Percentiles rank a stretch among this genome's conserved stretches.
These are phyloP conservation scores for Drosophila dives DNA, from an alignment of 2,888 invertebrate genomes.

Conservation along the genomic window DNA sequence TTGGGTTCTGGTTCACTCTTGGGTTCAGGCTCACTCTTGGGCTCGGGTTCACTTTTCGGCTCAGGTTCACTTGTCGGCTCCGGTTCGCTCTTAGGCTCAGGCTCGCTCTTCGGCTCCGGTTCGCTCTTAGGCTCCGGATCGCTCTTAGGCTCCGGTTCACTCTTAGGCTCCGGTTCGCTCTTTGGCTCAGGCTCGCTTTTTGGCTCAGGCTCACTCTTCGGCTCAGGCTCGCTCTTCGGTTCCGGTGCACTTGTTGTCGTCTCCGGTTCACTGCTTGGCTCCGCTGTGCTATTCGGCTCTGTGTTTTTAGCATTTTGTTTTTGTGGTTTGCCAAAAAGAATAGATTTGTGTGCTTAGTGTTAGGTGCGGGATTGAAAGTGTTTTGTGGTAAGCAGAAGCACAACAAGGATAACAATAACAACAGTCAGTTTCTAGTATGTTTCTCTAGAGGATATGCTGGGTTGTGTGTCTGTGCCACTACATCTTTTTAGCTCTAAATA, in stretches of 20 bases:
- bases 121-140: conserved; percentile 44
- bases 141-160: conserved; percentile 66
- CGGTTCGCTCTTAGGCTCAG: conserved; percentile 83
- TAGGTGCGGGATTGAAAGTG: conserved; percentile 80
- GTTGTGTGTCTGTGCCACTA: conserved; percentile 43
- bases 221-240: conserved; percentile 84
- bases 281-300: conserved; percentile 59
- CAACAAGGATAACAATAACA: conserved; percentile 47
- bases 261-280: conserved; percentile 45
- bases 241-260: conserved; percentile 76
- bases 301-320: conserved; percentile 36
- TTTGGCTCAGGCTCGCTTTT: conserved; percentile 45
- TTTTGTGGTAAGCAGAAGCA: conserved; percentile 51
- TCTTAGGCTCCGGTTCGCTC: conserved; percentile 39
- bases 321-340: conserved; percentile 20
- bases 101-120: conserved; percentile 82
- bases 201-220: conserved; percentile 36
- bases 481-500: conserved; percentile 60
- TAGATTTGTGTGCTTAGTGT: conserved; percentile 72
- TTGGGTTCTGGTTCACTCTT: conserved; percentile 53
- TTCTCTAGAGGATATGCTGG: conserved; percentile 48
- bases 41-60: conserved; percentile 83
- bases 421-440: conserved; percentile 38
- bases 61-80: conserved; percentile 79
- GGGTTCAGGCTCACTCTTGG: conserved; percentile 16